These are phyloP conservation scores for Knipowitschia caucasica DNA, from an alignment of 2,797 vertebrate genomes.

Conservation along the genomic window DNA sequence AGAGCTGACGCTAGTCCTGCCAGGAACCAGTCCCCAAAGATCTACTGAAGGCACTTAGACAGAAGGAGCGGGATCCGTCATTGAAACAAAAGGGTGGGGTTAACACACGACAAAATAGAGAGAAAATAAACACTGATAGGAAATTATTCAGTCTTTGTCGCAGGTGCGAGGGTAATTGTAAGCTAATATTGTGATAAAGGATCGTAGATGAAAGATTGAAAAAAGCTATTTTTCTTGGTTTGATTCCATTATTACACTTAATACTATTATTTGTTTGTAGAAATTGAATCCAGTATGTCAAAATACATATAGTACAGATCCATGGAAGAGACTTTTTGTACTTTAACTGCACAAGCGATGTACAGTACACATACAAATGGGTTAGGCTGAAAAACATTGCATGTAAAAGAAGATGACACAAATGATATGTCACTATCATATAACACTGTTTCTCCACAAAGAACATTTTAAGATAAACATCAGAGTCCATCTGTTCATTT, in stretches of 20 bases:
- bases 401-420: no score
- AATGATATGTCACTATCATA: no score
- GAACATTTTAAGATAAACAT: no score
- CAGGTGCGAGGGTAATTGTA: background rate
- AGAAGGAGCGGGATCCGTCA: slow-evolving; percentile 29
- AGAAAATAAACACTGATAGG: slow-evolving; percentile 4
- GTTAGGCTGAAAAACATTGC: no score
- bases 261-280: no score
- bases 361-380: no score
- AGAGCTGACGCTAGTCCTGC: slow-evolving; percentile 39
- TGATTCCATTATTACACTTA: background rate
- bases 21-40: slow-evolving; percentile 30
- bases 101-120: slow-evolving; percentile 25
- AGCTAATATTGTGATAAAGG: background rate
- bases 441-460: no score
- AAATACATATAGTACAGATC: no score
- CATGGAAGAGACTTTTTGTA: no score
- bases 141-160: background rate
- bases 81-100: slow-evolving; percentile 30
- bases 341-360: no score
- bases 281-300: no score
- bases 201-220: background rate
- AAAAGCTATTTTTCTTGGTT: background rate
- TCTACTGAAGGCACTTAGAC: slow-evolving; percentile 22
- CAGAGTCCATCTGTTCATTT: no score